Conservation (phyloP, 2,797 vertebrate species). For the Helostoma temminkii region DNA sequence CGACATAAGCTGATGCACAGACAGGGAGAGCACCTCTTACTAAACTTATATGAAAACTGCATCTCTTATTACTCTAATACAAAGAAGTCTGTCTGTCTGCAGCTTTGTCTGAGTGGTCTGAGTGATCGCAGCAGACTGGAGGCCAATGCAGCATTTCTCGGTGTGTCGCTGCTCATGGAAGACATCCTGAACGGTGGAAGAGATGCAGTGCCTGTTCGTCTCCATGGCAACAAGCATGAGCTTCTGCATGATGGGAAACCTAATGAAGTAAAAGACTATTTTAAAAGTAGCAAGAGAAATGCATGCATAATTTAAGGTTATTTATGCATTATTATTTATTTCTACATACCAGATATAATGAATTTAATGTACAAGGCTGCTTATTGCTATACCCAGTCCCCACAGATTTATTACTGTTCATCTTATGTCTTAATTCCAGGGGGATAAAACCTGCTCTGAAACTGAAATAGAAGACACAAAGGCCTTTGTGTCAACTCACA, state of each 20-base stretch:
- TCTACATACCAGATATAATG: too few relatives aligned
- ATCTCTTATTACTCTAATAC: background rate
- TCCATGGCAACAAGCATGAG: constrained; percentile 51
- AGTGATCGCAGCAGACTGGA: constrained; percentile 68
- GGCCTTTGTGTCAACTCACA: background rate
- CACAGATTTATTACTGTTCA: background rate
- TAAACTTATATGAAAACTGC: too few relatives aligned
- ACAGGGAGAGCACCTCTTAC: too few relatives aligned
- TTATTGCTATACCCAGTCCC: too few relatives aligned
- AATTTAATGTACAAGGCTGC: too few relatives aligned
- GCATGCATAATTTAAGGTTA: too few relatives aligned
- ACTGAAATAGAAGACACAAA: background rate
- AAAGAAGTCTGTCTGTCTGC: constrained; percentile 27
- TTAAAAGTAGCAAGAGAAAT: background rate
- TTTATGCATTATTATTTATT: too few relatives aligned
- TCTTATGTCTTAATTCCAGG: constrained; percentile 23
- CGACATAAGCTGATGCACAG: too few relatives aligned
- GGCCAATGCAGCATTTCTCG: constrained; percentile 79
- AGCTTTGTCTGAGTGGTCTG: constrained; percentile 85
- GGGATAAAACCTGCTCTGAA: constrained; percentile 1
- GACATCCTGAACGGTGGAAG: constrained; percentile 75
- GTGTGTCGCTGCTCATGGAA: constrained; percentile 80
- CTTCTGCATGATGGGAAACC: constrained; percentile 23
- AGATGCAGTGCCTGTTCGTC: constrained; percentile 49
- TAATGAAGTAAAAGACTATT: constrained; percentile 55